Evolutionary conservation across 2,888 invertebrate species (phyloP).

Genomic region (Hemithea aestivaria): DNA sequence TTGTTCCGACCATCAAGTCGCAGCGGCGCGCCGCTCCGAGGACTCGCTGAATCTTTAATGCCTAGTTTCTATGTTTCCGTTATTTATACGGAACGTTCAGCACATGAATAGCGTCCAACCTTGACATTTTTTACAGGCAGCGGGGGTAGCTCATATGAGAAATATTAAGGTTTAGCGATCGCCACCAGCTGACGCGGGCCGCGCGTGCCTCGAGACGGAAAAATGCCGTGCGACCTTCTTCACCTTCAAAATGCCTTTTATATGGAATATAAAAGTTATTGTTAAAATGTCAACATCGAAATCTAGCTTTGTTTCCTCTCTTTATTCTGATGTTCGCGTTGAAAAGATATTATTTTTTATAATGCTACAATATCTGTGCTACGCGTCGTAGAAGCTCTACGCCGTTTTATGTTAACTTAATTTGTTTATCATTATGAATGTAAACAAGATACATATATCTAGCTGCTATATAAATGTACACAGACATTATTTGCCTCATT

Average conservation of each 20-base stretch:
- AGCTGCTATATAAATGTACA: too few species aligned
- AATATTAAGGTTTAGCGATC: conserved; percentile 69
- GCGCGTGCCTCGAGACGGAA: conserved; percentile 53
- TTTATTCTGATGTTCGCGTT: conserved; percentile 3
- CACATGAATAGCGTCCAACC: conserved; percentile 30
- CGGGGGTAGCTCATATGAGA: conserved; percentile 54
- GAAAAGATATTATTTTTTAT: conserved; percentile 2
- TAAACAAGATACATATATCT: too few species aligned
- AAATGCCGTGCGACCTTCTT: conserved; percentile 46
- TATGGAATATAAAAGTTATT: conserved; percentile 28
- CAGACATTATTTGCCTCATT: too few species aligned
- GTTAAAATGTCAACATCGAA: conserved; percentile 23
- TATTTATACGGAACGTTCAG: conserved; percentile 34
- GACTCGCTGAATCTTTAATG: conserved; percentile 32
- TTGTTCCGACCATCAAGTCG: conserved; percentile 16
- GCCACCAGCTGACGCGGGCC: conserved; percentile 61
- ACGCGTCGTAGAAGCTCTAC: conserved; percentile 18
- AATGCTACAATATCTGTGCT: conserved; percentile 7
- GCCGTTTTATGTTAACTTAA: too few species aligned
- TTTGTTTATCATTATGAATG: too few species aligned
- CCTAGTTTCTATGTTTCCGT: conserved; percentile 30
- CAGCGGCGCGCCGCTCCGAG: conserved; percentile 6
- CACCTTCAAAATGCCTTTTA: conserved; percentile 41
- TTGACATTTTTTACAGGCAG: conserved; percentile 41
- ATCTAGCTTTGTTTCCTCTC: conserved; percentile 11